Conservation (phyloP, 2,113 vertebrate genomes). For the Chascanopsetta lugubris region DNA sequence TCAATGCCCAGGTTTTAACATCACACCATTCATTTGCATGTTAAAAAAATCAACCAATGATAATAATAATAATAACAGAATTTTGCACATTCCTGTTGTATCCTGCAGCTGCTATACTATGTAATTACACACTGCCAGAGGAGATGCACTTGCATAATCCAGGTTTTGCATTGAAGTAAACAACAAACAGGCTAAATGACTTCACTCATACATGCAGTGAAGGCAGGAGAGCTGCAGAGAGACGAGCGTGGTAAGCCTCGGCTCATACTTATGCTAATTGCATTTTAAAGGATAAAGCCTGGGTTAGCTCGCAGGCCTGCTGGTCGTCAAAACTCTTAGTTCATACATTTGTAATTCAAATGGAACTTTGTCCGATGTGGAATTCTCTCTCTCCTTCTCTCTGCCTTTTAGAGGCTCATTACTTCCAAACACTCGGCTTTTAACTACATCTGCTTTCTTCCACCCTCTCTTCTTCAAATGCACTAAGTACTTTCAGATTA, state of each 20-base stretch:
- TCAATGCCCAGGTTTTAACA: neutral
- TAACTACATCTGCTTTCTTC: too few relatives aligned
- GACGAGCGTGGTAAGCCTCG: slow-evolving; percentile 28
- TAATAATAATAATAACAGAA: neutral
- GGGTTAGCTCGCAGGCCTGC: slow-evolving; percentile 35
- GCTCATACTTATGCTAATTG: slow-evolving; percentile 30
- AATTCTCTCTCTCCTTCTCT: too few relatives aligned
- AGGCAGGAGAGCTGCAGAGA: slow-evolving; percentile 10
- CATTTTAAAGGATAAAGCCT: slow-evolving; percentile 41
- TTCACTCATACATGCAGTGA: slow-evolving; percentile 18
- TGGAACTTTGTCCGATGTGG: slow-evolving; percentile 7
- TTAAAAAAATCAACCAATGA: too few relatives aligned
- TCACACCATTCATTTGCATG: neutral
- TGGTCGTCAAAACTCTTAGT: slow-evolving; percentile 6
- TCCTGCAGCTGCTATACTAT: neutral
- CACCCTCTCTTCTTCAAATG: too few relatives aligned
- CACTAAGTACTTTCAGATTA: too few relatives aligned
- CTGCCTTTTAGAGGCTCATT: too few relatives aligned
- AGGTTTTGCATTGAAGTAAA: slow-evolving; percentile 11
- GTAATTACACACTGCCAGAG: neutral
- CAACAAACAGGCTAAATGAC: neutral
- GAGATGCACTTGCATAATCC: neutral
- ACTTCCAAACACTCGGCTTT: too few relatives aligned
- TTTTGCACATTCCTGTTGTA: neutral
- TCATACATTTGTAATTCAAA: slow-evolving; percentile 37